Evolutionary conservation across 2,888 invertebrate genomes (phyloP).

Genomic region (Erebia palarica): DNA sequence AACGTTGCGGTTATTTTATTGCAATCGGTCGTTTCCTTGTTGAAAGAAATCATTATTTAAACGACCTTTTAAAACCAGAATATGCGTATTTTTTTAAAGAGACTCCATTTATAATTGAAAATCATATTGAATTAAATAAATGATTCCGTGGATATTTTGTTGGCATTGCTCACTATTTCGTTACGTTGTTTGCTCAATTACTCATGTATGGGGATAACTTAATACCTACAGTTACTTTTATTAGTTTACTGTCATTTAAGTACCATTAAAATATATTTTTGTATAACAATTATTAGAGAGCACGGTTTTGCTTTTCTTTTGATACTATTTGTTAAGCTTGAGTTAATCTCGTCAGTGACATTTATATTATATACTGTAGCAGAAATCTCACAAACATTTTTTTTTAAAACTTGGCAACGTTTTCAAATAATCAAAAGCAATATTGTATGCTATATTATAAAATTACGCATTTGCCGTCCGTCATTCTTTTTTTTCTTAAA

Average conservation of each 20-base stretch:
- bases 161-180: constrained; percentile 75
- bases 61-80: constrained; percentile 35
- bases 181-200: constrained; percentile 82
- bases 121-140: constrained; percentile 13
- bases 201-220: constrained; percentile 64
- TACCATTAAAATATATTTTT: constrained; percentile 58
- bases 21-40: constrained; percentile 11
- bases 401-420: constrained; percentile 7
- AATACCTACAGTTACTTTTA: constrained; percentile 62
- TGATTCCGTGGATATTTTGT: constrained; percentile 46
- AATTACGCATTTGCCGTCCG: constrained; percentile 68
- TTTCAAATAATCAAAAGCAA: constrained; percentile 21
- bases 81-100: constrained; percentile 33
- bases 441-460: constrained; percentile 35
- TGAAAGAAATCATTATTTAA: constrained; percentile 25
- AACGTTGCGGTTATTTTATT: constrained; percentile 35
- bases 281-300: constrained; percentile 73
- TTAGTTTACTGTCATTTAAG: constrained; percentile 58
- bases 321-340: constrained; percentile 67
- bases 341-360: constrained; percentile 51
- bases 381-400: constrained; percentile 21
- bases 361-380: constrained; percentile 40
- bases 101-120: constrained; percentile 20
- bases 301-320: constrained; percentile 80
- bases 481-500: constrained; percentile 35